Percentiles rank a stretch among this genome's conserved stretches.
Conservation (phyloP, 2,797 vertebrate species). For the Myripristis murdjan region DNA sequence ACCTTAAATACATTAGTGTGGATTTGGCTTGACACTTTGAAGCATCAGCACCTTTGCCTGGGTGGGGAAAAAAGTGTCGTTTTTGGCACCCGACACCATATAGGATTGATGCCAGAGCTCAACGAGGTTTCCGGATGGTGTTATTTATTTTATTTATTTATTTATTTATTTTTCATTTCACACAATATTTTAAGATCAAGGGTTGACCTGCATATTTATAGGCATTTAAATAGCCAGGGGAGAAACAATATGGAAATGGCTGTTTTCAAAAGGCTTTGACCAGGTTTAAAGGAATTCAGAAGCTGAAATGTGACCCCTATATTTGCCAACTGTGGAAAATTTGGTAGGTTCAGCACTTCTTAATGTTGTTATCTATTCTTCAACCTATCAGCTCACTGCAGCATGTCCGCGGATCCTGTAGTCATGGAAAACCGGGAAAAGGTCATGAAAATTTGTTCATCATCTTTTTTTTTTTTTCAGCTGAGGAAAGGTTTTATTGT, state of each 20-base stretch:
- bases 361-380: slow-evolving; percentile 18
- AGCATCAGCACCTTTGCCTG: slow-evolving; percentile 83
- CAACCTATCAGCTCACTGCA: slow-evolving; percentile 1
- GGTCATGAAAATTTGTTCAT: slow-evolving; percentile 53
- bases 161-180: slow-evolving; percentile 50
- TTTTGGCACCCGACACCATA: slow-evolving; percentile 58
- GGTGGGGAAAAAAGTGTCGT: slow-evolving; percentile 64
- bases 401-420: slow-evolving; percentile 1
- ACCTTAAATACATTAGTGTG: slow-evolving; percentile 81
- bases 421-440: slow-evolving; percentile 51
- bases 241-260: slow-evolving; percentile 40
- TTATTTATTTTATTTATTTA: too few relatives aligned
- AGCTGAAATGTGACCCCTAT: slow-evolving; percentile 36
- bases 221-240: background rate
- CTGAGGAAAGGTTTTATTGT: slow-evolving; percentile 63
- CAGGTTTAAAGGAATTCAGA: slow-evolving; percentile 1
- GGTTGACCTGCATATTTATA: slow-evolving; percentile 22
- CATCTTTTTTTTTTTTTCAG: slow-evolving; percentile 7
- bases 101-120: slow-evolving; percentile 62
- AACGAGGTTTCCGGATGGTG: slow-evolving; percentile 37
- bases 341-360: slow-evolving; percentile 42
- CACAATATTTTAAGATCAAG: slow-evolving; percentile 47
- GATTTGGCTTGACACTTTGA: slow-evolving; percentile 83
- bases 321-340: slow-evolving; percentile 27
- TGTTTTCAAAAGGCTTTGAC: slow-evolving; percentile 28